Evolutionary conservation across 2,888 invertebrate species (phyloP).

Genomic region (Ormyrus pomaceus): DNA sequence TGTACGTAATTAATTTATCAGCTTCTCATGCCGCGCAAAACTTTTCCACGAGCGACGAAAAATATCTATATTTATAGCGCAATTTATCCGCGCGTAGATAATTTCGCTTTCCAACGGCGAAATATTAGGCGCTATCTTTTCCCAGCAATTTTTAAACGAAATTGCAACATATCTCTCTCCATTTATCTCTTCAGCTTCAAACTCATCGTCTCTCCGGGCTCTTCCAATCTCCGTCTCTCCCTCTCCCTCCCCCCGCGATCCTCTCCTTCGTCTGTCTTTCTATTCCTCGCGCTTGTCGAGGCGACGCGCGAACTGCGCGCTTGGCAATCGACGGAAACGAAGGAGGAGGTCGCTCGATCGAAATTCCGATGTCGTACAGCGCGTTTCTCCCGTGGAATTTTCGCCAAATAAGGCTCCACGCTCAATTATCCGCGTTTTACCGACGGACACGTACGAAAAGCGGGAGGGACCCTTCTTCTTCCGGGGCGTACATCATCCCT

Average conservation of each 20-base stretch:
- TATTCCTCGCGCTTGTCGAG: slow-evolving; percentile 24
- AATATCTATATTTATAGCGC: no score
- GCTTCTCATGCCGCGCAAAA: no score
- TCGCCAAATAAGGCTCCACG: slow-evolving; percentile 40
- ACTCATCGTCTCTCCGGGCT: not conserved
- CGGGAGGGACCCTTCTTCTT: not conserved
- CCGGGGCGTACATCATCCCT: slow-evolving; percentile 21
- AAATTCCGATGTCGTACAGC: slow-evolving; percentile 44
- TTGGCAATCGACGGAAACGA: slow-evolving; percentile 47
- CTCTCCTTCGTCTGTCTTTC: not conserved
- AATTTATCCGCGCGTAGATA: no score
- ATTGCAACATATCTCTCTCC: not conserved
- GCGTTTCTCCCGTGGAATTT: slow-evolving; percentile 6
- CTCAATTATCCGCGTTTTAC: slow-evolving; percentile 49
- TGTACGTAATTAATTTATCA: no score
- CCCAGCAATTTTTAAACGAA: not conserved
- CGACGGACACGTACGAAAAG: not conserved
- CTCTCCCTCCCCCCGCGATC: not conserved
- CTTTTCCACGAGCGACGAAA: no score
- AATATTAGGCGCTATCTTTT: no score
- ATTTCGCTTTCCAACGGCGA: no score
- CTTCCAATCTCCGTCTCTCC: not conserved
- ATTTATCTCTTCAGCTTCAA: not conserved
- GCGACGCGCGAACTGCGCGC: slow-evolving; percentile 22
- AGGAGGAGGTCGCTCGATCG: slow-evolving; percentile 50